Base-by-base conservation (phyloP, 2,113 vertebrate genomes). In the cat (Felis catus) region DNA sequence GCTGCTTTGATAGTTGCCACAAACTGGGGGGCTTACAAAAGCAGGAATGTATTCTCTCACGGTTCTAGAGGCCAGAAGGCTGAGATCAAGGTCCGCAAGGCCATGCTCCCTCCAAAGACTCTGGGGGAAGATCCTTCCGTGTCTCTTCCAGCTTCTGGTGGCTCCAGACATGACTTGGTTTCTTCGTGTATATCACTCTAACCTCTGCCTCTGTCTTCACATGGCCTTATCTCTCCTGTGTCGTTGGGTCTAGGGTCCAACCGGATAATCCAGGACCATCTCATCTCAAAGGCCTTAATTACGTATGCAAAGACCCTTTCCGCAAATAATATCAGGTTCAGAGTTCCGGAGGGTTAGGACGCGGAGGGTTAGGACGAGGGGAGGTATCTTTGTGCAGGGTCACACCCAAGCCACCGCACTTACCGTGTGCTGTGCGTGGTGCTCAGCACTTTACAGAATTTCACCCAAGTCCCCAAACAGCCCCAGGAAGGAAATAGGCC, bases 321-420 rank as follows among this genome's bases (percentile, higher is more conserved):
- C 65, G 25, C 55, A 61, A 83, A 25, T 15, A 53, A 80, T 71
- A 61, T 13, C 39, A 33, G 0, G 2, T 79, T 81, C 14, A 9
- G 23, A 39, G 15, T 27, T 53, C 39, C 45, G 10, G 1, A 51
- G 66, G 9, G 12, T 63, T 48, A 85, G 70, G 63, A 55, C 0
- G 0, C 5, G 12, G 1, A 51, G 66, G 9, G 12, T 63, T 48
- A 85, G 70, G 63, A 55, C 0, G 0, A 4, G 12, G 39, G 19
- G 39, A 9, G 9, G 2, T 74, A 21, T 27, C 21, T 68, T 90
- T 87, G 51, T 14, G 12, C 15, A 39, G 36, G 36, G 19, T 51
- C n/a, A 51, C 61, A 45, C 70, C 65, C 74, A 65, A 55, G 25
- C 48, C 13, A 8, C 27, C 4, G 6, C 13, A 48, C 23, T 65